Conservation (phyloP, 2,888 invertebrate species). For the Drosophila vallismaia region DNA sequence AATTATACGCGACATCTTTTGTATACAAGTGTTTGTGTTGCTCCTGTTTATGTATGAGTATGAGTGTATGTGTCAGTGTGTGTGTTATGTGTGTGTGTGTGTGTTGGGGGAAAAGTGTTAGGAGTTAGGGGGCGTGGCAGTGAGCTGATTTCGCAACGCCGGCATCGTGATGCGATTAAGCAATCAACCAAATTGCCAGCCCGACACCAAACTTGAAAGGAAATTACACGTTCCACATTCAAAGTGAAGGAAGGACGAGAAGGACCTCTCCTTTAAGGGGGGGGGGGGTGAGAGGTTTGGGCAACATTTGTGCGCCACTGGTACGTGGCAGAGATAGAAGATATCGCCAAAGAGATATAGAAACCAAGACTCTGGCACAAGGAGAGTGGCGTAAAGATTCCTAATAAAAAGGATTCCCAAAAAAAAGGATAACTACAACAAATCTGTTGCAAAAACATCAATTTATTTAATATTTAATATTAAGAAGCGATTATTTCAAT, state of each 20-base stretch:
- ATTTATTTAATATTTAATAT: too few relatives aligned
- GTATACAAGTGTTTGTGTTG: constrained; percentile 41
- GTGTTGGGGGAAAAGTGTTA: constrained; percentile 15
- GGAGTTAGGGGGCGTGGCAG: constrained; percentile 23
- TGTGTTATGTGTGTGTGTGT: constrained; percentile 20
- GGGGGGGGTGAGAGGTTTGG: not conserved
- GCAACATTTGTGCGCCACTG: constrained; percentile 10
- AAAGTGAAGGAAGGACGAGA: not conserved
- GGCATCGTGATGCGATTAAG: constrained; percentile 77
- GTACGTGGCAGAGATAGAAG: constrained; percentile 43
- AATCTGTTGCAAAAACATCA: too few relatives aligned
- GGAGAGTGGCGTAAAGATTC: not conserved
- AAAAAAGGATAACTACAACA: too few relatives aligned
- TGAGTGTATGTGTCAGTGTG: not conserved
- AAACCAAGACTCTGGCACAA: constrained; percentile 6
- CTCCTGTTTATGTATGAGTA: not conserved
- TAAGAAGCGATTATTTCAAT: too few relatives aligned
- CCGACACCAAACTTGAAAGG: constrained; percentile 77
- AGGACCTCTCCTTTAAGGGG: not conserved
- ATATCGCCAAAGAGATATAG: constrained; percentile 29
- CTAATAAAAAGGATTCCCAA: not conserved
- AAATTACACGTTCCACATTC: constrained; percentile 64
- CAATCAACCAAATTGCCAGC: constrained; percentile 78
- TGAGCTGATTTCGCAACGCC: constrained; percentile 66
- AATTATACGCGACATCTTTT: constrained; percentile 80